Evolutionary conservation across 2,888 invertebrate species (phyloP).

Genomic region (Nephrotoma guestfalica): DNA sequence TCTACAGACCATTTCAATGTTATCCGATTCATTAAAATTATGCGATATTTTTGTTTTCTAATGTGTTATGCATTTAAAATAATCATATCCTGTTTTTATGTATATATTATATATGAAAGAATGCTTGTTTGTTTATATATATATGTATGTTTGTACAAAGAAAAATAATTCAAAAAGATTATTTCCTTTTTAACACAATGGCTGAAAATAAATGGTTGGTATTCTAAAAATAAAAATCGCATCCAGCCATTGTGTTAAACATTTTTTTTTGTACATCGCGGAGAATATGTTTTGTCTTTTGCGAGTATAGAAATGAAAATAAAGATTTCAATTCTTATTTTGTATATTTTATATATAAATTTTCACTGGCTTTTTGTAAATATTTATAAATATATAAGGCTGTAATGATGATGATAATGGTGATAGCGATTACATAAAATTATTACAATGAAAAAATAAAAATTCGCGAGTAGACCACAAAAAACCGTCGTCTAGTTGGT

Average conservation of each 20-base stretch:
- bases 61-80: not conserved
- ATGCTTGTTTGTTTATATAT: not conserved
- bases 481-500: not conserved
- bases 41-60: not conserved
- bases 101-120: too few relatives aligned
- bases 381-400: not conserved
- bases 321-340: not conserved
- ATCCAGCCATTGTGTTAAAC: not conserved
- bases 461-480: not conserved
- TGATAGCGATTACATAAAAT: not conserved
- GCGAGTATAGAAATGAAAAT: not conserved
- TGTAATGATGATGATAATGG: not conserved
- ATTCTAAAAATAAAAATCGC: not conserved
- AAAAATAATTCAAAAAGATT: not conserved
- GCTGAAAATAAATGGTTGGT: not conserved
- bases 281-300: not conserved
- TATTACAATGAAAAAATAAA: not conserved
- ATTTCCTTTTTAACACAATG: not conserved
- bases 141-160: not conserved
- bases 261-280: not conserved
- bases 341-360: not conserved
- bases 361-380: not conserved
- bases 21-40: not conserved
- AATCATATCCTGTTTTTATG: not conserved
- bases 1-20: not conserved